Percentiles rank a stretch among this genome's conserved stretches.
Evolutionary conservation across 2,797 vertebrate species (phyloP).

Genomic region (Eremophila alpestris): DNA sequence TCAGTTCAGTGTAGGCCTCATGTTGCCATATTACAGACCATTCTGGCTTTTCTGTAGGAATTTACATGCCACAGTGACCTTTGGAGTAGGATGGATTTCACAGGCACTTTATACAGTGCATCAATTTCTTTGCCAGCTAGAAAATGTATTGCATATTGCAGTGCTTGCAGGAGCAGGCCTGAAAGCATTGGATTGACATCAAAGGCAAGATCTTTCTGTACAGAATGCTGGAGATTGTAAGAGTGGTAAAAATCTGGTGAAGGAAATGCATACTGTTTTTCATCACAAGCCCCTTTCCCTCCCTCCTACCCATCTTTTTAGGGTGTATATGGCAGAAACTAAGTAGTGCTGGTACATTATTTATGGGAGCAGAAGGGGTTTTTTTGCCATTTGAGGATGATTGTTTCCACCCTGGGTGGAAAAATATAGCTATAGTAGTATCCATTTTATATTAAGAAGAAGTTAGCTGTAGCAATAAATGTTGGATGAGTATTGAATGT

Average conservation of each 20-base stretch:
- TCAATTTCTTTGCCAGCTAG: slow-evolving; percentile 1
- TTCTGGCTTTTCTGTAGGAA: background rate
- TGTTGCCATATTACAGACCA: background rate
- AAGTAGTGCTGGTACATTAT: background rate
- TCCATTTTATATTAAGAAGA: background rate
- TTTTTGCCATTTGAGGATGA: background rate
- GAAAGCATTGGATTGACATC: slow-evolving; percentile 53
- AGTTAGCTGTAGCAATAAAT: background rate
- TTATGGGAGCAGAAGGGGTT: background rate
- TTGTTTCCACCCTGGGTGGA: background rate
- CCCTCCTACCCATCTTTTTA: background rate
- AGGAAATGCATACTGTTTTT: slow-evolving; percentile 8
- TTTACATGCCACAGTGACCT: background rate
- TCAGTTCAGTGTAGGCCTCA: background rate
- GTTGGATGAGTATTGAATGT: background rate
- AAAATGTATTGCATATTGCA: slow-evolving; percentile 6
- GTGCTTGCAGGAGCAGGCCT: slow-evolving; percentile 41
- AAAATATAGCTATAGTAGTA: background rate
- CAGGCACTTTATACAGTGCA: background rate
- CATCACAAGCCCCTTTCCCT: background rate
- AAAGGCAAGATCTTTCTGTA: slow-evolving; percentile 35
- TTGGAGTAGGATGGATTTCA: background rate
- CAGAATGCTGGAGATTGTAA: slow-evolving; percentile 25
- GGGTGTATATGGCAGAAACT: background rate
- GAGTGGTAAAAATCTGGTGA: slow-evolving; percentile 47